These are phyloP conservation scores for Achroia grisella DNA, from an alignment of 1,140 invertebrate genomes.

Conservation along the genomic window DNA sequence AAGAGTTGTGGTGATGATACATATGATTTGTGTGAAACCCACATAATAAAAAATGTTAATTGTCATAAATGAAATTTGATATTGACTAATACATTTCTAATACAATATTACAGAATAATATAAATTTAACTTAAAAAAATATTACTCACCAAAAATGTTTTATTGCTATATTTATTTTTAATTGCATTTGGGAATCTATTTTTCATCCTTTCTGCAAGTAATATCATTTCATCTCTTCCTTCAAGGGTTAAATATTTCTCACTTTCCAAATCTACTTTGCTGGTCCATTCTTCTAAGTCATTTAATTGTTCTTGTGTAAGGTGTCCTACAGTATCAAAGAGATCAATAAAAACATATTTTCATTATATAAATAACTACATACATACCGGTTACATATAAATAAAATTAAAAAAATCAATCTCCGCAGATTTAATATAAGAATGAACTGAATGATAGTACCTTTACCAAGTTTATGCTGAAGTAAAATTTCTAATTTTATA, in stretches of 20 bases:
- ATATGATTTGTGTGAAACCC: too few species aligned
- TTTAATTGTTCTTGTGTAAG: constrained; percentile 29
- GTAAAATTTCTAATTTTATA: constrained; percentile 43
- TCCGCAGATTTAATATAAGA: too few species aligned
- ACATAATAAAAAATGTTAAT: too few species aligned
- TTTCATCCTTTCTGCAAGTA: constrained; percentile 50
- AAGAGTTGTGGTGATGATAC: too few species aligned
- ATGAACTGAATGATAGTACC: constrained; percentile 23
- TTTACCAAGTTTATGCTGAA: constrained; percentile 33
- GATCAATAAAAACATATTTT: too few species aligned
- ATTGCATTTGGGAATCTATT: constrained; percentile 57
- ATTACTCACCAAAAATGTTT: constrained; percentile 39
- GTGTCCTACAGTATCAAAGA: too few species aligned
- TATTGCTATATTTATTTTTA: constrained; percentile 45
- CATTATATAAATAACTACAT: too few species aligned
- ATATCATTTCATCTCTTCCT: constrained; percentile 58
- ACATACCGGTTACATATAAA: too few species aligned
- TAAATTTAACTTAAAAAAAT: neutral
- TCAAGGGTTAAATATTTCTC: constrained; percentile 51
- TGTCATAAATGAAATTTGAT: too few species aligned
- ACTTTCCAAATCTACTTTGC: constrained; percentile 29
- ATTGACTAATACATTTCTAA: neutral
- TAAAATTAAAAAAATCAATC: too few species aligned
- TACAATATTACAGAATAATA: too few species aligned
- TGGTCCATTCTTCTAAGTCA: constrained; percentile 37